Conservation (phyloP, 92 coral and sea anemone species). For the Micromussa lordhowensis region DNA sequence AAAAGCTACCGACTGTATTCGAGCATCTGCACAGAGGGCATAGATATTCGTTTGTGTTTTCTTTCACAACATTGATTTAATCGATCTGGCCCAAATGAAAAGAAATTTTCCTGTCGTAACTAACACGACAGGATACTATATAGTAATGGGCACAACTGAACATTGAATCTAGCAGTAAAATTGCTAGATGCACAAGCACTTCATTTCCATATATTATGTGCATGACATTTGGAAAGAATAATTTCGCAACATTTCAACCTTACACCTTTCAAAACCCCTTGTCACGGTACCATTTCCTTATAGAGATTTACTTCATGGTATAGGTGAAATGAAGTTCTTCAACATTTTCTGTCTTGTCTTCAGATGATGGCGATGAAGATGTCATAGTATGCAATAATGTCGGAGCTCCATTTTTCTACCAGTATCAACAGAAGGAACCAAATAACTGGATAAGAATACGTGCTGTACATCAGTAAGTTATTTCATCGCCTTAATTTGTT, state of each 20-base stretch:
- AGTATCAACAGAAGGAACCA: constrained; percentile 75
- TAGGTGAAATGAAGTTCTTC: not conserved
- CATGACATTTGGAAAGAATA: no score
- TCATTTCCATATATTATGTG: not conserved
- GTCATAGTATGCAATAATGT: constrained; percentile 89
- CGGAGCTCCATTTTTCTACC: constrained; percentile 82
- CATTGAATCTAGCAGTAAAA: not conserved
- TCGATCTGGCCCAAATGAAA: not conserved
- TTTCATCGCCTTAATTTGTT: not conserved
- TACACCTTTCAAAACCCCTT: not conserved
- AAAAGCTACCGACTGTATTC: not conserved
- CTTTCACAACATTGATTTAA: not conserved
- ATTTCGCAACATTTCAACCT: not conserved
- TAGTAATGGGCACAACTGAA: not conserved
- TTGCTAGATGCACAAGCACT: not conserved
- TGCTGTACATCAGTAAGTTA: constrained; percentile 79
- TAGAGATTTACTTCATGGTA: not conserved
- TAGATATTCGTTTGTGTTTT: not conserved
- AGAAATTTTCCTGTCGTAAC: not conserved
- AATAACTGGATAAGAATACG: constrained; percentile 85
- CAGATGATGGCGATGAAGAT: constrained; percentile 95
- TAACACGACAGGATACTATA: not conserved
- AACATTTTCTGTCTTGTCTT: not conserved
- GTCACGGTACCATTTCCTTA: not conserved
- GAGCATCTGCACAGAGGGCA: not conserved